Evolutionary conservation across 2,797 vertebrate species (phyloP).

Genomic region (Oceanodroma leucorhoa): DNA sequence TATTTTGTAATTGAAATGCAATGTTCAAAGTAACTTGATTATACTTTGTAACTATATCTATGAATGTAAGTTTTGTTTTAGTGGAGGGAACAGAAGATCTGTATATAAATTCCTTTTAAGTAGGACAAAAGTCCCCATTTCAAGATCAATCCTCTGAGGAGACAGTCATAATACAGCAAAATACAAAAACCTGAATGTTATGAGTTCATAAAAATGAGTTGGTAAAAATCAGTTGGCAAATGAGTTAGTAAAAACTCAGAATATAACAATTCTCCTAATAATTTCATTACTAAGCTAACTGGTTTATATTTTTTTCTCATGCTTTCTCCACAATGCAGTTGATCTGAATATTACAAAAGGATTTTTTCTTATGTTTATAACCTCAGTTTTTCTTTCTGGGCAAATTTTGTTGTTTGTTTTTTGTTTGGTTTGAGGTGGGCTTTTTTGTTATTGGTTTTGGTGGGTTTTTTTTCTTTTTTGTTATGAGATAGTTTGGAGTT

Average conservation of each 20-base stretch:
- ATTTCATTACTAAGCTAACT: neutral
- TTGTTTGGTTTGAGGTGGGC: neutral
- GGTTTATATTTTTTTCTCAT: neutral
- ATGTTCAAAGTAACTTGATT: neutral
- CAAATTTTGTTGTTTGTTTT: neutral
- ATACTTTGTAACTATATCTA: neutral
- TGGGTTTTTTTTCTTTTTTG: neutral
- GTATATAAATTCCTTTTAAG: neutral
- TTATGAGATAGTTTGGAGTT: neutral
- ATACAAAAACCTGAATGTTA: neutral
- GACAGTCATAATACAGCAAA: neutral
- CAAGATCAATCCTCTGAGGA: neutral
- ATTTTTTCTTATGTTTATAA: neutral
- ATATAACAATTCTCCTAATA: neutral
- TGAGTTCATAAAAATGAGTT: neutral
- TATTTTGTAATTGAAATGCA: neutral
- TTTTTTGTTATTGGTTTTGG: neutral
- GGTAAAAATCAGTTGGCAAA: neutral
- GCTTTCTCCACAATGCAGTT: neutral
- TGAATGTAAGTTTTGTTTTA: neutral
- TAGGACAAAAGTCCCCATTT: neutral
- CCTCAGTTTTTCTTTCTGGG: neutral
- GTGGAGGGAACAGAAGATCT: neutral
- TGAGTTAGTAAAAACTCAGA: neutral
- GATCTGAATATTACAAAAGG: neutral